These are phyloP conservation scores for Petrocephalus schoutedeni DNA, from an alignment of 2,797 vertebrate species.

Conservation along the genomic window DNA sequence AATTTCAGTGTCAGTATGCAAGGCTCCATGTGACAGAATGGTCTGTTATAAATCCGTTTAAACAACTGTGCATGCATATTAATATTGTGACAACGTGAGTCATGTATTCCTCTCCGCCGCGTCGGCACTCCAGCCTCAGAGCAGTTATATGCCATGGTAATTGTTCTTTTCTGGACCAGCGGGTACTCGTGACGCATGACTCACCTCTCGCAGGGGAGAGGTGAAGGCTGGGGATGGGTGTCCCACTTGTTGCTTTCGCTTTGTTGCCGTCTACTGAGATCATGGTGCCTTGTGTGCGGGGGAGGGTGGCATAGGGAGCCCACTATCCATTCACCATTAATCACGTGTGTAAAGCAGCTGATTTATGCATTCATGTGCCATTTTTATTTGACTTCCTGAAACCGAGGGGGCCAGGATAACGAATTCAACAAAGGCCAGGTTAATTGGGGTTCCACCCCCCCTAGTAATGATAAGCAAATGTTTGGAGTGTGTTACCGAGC, in stretches of 20 bases:
- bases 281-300: not conserved
- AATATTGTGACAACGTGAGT: conserved; percentile 17
- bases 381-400: not conserved
- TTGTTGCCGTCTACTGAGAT: not conserved
- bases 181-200: not conserved
- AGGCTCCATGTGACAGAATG: not conserved
- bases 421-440: not conserved
- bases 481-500: not conserved
- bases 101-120: not conserved
- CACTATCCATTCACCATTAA: not conserved
- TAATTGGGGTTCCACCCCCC: not conserved
- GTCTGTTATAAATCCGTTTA: not conserved
- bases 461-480: not conserved
- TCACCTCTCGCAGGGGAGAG: not conserved
- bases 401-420: not conserved
- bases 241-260: not conserved
- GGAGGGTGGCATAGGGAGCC: not conserved
- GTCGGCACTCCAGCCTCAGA: not conserved
- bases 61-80: conserved; percentile 8
- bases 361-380: not conserved
- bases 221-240: not conserved
- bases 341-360: not conserved
- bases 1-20: not conserved
- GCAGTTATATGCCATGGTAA: not conserved
- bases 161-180: not conserved